Percentiles rank a stretch among this genome's conserved stretches.
phyloP scores from a whole-genome alignment of 2,113 vertebrate species.

The Talpa occidentalis region DNA sequence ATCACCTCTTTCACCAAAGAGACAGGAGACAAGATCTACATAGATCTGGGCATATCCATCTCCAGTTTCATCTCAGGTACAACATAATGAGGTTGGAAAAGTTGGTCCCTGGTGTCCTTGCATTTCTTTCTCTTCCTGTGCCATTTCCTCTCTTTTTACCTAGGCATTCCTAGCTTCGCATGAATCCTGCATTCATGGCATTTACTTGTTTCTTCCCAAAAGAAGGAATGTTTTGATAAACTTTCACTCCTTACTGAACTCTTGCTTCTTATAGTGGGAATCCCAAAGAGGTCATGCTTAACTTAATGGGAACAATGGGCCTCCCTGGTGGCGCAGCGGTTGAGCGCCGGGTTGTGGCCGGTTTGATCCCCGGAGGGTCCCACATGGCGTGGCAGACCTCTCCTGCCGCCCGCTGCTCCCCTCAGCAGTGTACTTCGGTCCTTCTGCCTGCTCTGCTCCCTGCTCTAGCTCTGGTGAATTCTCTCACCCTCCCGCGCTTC shows the following conservation, averaged over 20 bases:
- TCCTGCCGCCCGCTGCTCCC: too few species aligned
- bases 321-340: too few species aligned
- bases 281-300: background rate
- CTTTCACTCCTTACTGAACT: background rate
- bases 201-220: slow-evolving; percentile 1
- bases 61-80: slow-evolving; percentile 53
- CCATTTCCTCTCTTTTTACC: background rate
- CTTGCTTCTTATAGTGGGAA: background rate
- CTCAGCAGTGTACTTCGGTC: too few species aligned
- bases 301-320: background rate
- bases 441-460: too few species aligned
- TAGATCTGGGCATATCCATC: slow-evolving; percentile 2
- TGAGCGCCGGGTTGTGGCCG: too few species aligned
- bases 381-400: too few species aligned
- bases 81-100: background rate
- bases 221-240: background rate
- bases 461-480: too few species aligned
- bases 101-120: background rate
- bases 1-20: slow-evolving; percentile 1
- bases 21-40: background rate
- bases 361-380: too few species aligned
- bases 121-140: background rate
- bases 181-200: background rate
- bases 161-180: background rate
- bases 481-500: too few species aligned